Evolutionary conservation across 2,797 vertebrate species (phyloP).

Genomic region (Capromys pilorides): DNA sequence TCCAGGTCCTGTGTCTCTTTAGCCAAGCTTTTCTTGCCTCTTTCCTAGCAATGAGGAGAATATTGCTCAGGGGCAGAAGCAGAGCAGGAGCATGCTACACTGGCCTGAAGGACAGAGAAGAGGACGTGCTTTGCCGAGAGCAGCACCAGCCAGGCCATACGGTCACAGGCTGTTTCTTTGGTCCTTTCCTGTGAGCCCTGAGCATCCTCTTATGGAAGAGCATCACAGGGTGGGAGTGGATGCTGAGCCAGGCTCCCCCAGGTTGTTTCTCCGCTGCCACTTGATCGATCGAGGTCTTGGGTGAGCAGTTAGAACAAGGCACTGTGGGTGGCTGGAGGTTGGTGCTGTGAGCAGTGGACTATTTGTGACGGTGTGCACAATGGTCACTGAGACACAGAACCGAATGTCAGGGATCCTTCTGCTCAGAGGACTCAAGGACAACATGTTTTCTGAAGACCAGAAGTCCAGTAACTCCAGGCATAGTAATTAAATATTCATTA

Average conservation of each 20-base stretch:
- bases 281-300: not conserved
- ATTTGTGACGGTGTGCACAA: rapidly evolving
- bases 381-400: not conserved
- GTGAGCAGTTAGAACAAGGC: not conserved
- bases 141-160: not conserved
- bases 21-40: not conserved
- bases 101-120: not conserved
- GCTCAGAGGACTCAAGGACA: not conserved
- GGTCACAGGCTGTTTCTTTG: not conserved
- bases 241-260: not conserved
- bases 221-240: rapidly evolving
- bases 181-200: no score
- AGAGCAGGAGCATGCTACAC: no score
- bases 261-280: not conserved
- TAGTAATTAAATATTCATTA: not conserved
- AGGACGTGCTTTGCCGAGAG: not conserved
- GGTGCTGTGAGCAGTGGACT: rapidly evolving
- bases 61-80: not conserved
- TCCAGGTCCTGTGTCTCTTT: not conserved
- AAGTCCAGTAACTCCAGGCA: not conserved
- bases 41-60: not conserved
- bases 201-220: no score
- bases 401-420: not conserved
- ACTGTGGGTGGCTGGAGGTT: no score
- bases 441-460: not conserved